Percentiles rank a stretch among this genome's conserved stretches.
Conservation (phyloP, 2,113 vertebrate genomes). For the Chaetura pelagica region DNA sequence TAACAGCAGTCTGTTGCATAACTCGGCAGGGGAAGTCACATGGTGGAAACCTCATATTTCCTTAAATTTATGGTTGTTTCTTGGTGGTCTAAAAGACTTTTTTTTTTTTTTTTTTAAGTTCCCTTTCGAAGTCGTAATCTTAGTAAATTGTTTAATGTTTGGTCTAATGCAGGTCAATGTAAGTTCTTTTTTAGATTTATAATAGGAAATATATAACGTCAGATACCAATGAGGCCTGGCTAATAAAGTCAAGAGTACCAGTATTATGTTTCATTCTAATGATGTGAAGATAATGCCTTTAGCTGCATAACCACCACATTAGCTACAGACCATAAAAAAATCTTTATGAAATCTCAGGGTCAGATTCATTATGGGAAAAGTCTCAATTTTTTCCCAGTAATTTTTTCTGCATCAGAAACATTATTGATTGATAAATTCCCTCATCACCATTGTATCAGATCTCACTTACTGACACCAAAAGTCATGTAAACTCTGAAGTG, state of each 20-base stretch:
- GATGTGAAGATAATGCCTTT: conserved; percentile 80
- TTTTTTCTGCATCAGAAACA: conserved; percentile 24
- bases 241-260: conserved; percentile 64
- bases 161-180: conserved; percentile 77
- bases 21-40: conserved; percentile 84
- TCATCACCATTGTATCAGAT: background rate
- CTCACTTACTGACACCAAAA: background rate
- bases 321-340: conserved; percentile 76
- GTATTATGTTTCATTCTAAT: conserved; percentile 76
- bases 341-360: conserved; percentile 70
- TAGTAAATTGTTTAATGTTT: conserved; percentile 82
- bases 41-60: conserved; percentile 89
- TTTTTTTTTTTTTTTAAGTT: conserved; percentile 20
- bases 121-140: conserved; percentile 76
- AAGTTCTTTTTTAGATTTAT: conserved; percentile 82
- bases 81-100: conserved; percentile 84
- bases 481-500: background rate
- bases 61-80: conserved; percentile 85
- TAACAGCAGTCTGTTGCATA: conserved; percentile 80
- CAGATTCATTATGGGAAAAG: conserved; percentile 70
- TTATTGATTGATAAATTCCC: conserved; percentile 22
- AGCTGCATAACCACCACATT: conserved; percentile 77
- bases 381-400: conserved; percentile 3
- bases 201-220: conserved; percentile 75
- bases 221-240: conserved; percentile 56